A percentile compares a stretch with the other conserved stretches of the same genome.
Evolutionary conservation across 2,113 vertebrate species (phyloP).

Genomic region (Motacilla tschutschensis): DNA sequence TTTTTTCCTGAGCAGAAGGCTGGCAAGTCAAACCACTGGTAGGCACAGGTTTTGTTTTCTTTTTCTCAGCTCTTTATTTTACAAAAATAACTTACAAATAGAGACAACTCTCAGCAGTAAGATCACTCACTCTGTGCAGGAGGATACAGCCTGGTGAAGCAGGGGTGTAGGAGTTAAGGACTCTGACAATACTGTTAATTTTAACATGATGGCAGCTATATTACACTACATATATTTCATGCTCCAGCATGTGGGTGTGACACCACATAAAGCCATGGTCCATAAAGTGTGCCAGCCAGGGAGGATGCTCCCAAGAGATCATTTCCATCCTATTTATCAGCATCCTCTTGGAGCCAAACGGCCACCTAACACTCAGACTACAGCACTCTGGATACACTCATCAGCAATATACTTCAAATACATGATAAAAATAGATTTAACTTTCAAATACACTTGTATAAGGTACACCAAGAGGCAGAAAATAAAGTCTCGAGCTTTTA

Average conservation of each 20-base stretch:
- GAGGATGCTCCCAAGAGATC: constrained; percentile 13
- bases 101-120: constrained; percentile 33
- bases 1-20: not conserved
- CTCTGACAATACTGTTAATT: constrained; percentile 27
- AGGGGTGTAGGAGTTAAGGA: not conserved
- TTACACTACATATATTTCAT: constrained; percentile 11
- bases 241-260: not conserved
- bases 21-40: not conserved
- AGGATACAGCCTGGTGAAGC: not conserved
- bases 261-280: constrained; percentile 31
- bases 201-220: constrained; percentile 17
- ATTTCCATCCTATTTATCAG: constrained; percentile 1
- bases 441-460: constrained; percentile 65
- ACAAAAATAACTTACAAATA: constrained; percentile 79
- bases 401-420: constrained; percentile 52
- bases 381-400: constrained; percentile 33
- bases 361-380: constrained; percentile 47
- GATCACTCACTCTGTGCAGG: constrained; percentile 26
- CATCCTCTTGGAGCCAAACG: constrained; percentile 9
- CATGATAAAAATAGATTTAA: constrained; percentile 73
- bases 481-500: constrained; percentile 73
- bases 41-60: not conserved
- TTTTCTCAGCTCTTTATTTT: constrained; percentile 64
- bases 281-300: constrained; percentile 26
- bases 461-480: constrained; percentile 64